Conservation (phyloP, 2,888 invertebrate species). For the Nemotelus nigrinus region DNA sequence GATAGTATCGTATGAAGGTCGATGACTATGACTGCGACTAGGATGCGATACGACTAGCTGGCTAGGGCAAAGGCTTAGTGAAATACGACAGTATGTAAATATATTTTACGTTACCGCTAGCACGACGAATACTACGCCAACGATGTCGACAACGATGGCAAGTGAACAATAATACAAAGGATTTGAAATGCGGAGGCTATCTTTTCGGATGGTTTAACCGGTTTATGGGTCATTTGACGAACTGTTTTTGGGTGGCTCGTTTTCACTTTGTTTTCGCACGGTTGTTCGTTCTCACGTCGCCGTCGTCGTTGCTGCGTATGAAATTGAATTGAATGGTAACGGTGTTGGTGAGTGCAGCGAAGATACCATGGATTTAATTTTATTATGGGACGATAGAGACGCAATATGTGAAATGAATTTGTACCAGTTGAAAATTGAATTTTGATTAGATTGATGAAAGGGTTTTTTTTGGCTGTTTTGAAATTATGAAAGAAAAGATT, state of each 20-base stretch:
- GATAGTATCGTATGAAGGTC: neutral
- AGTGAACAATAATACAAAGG: no score
- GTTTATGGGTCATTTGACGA: conserved; percentile 28
- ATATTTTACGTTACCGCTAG: neutral
- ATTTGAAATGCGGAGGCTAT: conserved; percentile 7
- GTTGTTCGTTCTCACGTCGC: neutral
- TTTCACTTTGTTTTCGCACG: neutral
- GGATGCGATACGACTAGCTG: neutral
- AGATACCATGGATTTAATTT: neutral
- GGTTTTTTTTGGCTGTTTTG: no score
- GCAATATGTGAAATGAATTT: neutral
- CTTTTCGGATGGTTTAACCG: conserved; percentile 40
- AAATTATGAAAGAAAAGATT: no score
- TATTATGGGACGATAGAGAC: neutral
- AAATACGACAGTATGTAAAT: neutral
- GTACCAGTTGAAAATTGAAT: conserved; percentile 34
- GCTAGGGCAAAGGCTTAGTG: conserved; percentile 3
- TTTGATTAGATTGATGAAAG: conserved; percentile 1
- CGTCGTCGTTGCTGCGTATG: neutral
- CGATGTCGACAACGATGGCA: no score
- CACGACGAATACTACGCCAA: neutral
- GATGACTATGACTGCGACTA: neutral
- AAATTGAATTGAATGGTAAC: neutral
- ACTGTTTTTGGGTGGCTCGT: conserved; percentile 6
- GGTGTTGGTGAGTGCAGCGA: conserved; percentile 20